Base-by-base conservation (phyloP, 2,888 invertebrate genomes). In the Andrena minutula region DNA sequence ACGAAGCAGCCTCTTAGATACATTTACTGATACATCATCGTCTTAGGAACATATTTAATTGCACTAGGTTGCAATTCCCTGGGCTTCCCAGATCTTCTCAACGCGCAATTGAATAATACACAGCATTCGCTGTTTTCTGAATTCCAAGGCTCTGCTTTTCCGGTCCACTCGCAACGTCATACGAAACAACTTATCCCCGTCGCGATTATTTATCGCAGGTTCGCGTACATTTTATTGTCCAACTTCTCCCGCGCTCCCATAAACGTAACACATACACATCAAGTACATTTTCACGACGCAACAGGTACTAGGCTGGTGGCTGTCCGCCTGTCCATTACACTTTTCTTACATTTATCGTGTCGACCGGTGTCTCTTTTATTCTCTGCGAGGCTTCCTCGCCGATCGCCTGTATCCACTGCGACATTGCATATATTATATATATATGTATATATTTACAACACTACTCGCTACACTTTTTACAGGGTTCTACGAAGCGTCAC, bases 281-380 rank as follows among this genome's bases (percentile, higher is more conserved):
- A 35, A 41, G 20, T 85, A 85, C 86, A 89, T 85, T 83, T 79
- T 84, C 68, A 70, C 81, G 85, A 88, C 85, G 88, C 89, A 89
- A 89, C 90, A 91, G 90, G 91, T 91, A 90, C 90, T 88, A 87
- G 80, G 73, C 79, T 79, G 84, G 76, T 86, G 83, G 88, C 84
- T 83, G 77, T 82, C 75, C 75, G 75, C 16, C 76, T 78, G 26
- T 74, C 32, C 53, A 6, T 20, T 26, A 7, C n/a, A 20, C 64
- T 10, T 63, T 20, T 63, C 58, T 58, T 23, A 41, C 20, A 26
- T 12, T 20, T 23, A 41, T 3, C 30, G 35, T 63, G 56, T 41
- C 63, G 63, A 77, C 73, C 77, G 64, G 56, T 56, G 41, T 41
- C 41, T 41, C 72, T 68, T 28, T 12, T 5, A 30, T 47, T 28